Conservation (phyloP, 1,140 invertebrate species). For the Pseudomyrmex cubaensis region DNA sequence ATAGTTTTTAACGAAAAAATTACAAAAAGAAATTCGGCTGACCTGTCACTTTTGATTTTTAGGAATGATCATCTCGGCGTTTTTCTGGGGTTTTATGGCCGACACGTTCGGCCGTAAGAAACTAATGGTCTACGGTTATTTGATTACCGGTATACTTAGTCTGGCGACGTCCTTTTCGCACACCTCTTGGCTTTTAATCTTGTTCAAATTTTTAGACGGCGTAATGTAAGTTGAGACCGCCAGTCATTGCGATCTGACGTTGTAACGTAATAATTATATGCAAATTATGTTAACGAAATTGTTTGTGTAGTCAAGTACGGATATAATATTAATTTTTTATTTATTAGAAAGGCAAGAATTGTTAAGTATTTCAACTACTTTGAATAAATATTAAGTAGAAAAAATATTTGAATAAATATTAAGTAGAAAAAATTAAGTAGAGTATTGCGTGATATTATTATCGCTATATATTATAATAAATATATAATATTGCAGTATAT, state of each 20-base stretch:
- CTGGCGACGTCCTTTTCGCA: slow-evolving; percentile 85
- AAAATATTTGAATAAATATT: too few relatives aligned
- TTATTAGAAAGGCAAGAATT: too few relatives aligned
- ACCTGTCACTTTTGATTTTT: slow-evolving; percentile 37
- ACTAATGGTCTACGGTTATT: slow-evolving; percentile 85
- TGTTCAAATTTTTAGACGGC: slow-evolving; percentile 86
- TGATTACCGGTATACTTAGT: slow-evolving; percentile 85
- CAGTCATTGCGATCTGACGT: background rate
- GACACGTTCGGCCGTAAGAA: slow-evolving; percentile 88
- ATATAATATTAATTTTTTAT: too few relatives aligned
- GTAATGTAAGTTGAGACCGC: slow-evolving; percentile 85
- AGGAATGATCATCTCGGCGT: slow-evolving; percentile 86
- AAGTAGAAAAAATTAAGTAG: too few relatives aligned
- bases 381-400: too few relatives aligned
- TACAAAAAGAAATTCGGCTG: background rate
- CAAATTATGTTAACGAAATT: too few relatives aligned
- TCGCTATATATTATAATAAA: too few relatives aligned
- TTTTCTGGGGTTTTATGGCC: slow-evolving; percentile 90
- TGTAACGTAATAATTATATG: background rate
- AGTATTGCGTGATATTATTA: too few relatives aligned
- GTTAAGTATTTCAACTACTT: too few relatives aligned
- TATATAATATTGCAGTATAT: slow-evolving; percentile 85
- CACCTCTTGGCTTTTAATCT: slow-evolving; percentile 85
- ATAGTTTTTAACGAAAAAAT: background rate
- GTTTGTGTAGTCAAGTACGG: too few relatives aligned